Conservation (phyloP, 2,113 vertebrate species). For the Marmota monax region DNA sequence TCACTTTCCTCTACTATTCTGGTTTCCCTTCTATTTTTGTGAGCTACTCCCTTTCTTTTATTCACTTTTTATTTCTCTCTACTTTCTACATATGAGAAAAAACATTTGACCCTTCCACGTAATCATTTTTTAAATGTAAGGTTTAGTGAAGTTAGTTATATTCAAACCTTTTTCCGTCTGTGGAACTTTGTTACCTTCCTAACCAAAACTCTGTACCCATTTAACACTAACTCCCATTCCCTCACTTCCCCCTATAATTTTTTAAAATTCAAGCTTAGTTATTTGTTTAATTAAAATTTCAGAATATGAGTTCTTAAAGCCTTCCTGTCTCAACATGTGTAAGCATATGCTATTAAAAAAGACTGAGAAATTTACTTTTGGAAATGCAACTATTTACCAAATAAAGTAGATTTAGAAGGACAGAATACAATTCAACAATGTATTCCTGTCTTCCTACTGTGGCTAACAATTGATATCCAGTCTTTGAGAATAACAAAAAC, state of each 20-base stretch:
- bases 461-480: not conserved
- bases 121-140: not conserved
- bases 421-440: not conserved
- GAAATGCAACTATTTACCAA: slow-evolving; percentile 22
- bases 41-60: too few species aligned
- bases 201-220: not conserved
- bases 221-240: not conserved
- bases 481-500: not conserved
- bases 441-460: not conserved
- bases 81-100: too few species aligned
- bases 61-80: too few species aligned
- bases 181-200: not conserved
- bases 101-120: too few species aligned
- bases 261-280: slow-evolving; percentile 38
- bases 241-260: not conserved
- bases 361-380: not conserved
- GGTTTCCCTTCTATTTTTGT: too few species aligned
- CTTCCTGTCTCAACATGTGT: not conserved
- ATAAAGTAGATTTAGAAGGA: slow-evolving; percentile 11
- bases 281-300: slow-evolving; percentile 44
- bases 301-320: not conserved
- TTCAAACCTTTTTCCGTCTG: not conserved
- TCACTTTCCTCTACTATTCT: too few species aligned
- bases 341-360: not conserved
- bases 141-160: not conserved